These are phyloP conservation scores for Terrapene triunguis DNA, from an alignment of 2,113 vertebrate species.

Conservation along the genomic window DNA sequence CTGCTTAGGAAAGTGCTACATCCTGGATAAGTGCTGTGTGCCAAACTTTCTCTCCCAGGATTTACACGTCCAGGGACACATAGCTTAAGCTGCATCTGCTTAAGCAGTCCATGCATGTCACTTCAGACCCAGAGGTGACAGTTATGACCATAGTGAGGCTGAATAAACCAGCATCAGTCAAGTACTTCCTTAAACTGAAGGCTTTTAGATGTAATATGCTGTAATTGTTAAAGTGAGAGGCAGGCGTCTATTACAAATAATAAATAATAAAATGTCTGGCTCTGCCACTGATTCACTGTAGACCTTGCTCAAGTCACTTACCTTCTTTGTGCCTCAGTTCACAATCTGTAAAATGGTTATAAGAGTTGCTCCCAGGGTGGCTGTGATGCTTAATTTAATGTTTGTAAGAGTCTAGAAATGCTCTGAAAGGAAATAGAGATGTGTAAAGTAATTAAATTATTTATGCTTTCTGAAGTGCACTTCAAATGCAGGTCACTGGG, in stretches of 20 bases:
- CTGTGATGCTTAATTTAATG: not conserved
- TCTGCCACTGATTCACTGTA: not conserved
- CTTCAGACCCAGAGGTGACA: too few species aligned
- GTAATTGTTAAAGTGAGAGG: not conserved
- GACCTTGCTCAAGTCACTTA: not conserved
- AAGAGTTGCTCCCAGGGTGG: rapidly evolving
- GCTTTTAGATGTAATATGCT: not conserved
- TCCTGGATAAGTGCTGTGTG: not conserved
- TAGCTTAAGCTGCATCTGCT: too few species aligned
- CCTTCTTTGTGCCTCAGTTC: not conserved
- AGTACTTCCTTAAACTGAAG: not conserved
- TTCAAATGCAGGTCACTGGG: too few species aligned
- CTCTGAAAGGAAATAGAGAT: not conserved
- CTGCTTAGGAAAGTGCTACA: not conserved
- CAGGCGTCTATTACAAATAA: too few species aligned
- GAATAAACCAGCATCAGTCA: too few species aligned
- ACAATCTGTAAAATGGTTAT: not conserved
- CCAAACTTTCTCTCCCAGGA: not conserved
- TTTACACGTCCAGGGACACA: too few species aligned
- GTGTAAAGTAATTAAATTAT: too few species aligned
- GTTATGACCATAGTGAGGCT: too few species aligned
- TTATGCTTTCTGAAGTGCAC: too few species aligned
- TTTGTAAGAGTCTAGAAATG: not conserved
- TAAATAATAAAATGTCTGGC: not conserved
- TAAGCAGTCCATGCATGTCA: too few species aligned